Evolutionary conservation across 2,797 vertebrate species (phyloP).

Genomic region (Hippopotamyrus pictus): DNA sequence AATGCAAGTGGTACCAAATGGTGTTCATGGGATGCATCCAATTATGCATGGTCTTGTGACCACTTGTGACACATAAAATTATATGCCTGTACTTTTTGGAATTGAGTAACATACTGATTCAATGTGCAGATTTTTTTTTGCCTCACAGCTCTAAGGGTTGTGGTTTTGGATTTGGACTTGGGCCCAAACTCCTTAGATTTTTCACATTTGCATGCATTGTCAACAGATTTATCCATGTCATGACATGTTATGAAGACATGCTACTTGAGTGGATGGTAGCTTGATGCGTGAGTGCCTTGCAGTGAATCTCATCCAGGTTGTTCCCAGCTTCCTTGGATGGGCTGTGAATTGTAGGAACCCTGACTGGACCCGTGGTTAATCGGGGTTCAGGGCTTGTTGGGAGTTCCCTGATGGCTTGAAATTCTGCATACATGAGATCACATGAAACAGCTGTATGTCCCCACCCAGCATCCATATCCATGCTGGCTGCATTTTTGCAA

Average conservation of each 20-base stretch:
- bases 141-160: background rate
- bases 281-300: background rate
- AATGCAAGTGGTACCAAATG: conserved; percentile 21
- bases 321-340: background rate
- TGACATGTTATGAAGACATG: background rate
- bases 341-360: background rate
- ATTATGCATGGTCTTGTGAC: background rate
- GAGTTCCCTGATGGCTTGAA: conserved; percentile 31
- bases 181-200: background rate
- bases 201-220: background rate
- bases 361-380: background rate
- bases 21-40: conserved; percentile 19
- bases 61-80: background rate
- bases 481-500: conserved; percentile 17
- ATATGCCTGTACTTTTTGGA: background rate
- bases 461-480: conserved; percentile 37
- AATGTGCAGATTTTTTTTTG: background rate
- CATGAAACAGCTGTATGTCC: conserved; percentile 42
- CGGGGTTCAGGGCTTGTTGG: conserved; percentile 28
- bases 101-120: background rate
- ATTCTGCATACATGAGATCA: conserved; percentile 43
- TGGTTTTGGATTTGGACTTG: background rate
- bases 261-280: background rate
- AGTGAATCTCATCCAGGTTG: background rate
- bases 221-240: background rate